Conservation (phyloP, 2,113 vertebrate species). For the Sceloporus undulatus region DNA sequence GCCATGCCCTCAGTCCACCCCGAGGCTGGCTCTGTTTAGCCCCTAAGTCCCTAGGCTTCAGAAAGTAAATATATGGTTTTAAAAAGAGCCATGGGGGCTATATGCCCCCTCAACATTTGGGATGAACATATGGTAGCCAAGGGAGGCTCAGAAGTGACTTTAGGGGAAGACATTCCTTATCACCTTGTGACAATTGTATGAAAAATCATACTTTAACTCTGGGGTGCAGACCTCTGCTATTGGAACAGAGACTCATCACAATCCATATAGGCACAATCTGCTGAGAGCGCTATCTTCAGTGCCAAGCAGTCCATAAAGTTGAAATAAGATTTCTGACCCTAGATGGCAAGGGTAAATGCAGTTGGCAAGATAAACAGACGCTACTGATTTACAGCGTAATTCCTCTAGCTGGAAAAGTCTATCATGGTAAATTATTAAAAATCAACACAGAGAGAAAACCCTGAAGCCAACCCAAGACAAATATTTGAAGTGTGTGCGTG, state of each 20-base stretch:
- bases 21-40: too few relatives aligned
- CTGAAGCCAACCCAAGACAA: neutral
- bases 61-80: too few relatives aligned
- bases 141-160: neutral
- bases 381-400: neutral
- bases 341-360: constrained; percentile 29
- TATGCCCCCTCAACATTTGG: neutral
- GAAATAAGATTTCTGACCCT: constrained; percentile 18
- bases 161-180: too few relatives aligned
- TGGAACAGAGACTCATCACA: neutral
- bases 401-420: neutral
- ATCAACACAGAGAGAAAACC: neutral
- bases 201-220: neutral
- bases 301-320: neutral
- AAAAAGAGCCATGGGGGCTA: too few relatives aligned
- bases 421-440: neutral
- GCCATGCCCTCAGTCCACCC: too few relatives aligned
- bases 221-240: neutral
- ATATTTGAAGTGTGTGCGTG: neutral
- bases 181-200: neutral
- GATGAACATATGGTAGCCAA: neutral
- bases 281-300: neutral
- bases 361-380: neutral
- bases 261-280: neutral
- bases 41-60: too few relatives aligned